These are phyloP conservation scores for Bathynomus jamesi DNA, from an alignment of 1,140 invertebrate species.

Conservation along the genomic window DNA sequence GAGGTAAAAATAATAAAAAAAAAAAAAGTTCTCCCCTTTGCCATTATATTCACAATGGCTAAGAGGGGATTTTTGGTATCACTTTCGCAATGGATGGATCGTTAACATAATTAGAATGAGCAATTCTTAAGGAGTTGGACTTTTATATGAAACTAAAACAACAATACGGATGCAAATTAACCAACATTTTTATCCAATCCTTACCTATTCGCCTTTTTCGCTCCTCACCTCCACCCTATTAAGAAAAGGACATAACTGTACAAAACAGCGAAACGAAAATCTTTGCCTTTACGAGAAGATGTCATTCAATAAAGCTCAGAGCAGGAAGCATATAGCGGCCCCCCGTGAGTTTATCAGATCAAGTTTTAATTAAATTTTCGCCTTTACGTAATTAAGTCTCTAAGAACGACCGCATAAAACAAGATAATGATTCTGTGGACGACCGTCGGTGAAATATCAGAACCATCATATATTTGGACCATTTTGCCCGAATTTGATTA, in stretches of 20 bases:
- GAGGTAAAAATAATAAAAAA: background rate
- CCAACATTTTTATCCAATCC: background rate
- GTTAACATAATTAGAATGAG: background rate
- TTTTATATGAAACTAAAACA: constrained; percentile 2
- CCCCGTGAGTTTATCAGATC: constrained; percentile 36
- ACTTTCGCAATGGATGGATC: background rate
- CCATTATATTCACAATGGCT: background rate
- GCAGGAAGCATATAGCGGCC: constrained; percentile 31
- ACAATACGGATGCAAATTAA: background rate
- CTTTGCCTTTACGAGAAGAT: constrained; percentile 1
- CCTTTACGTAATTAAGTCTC: constrained; percentile 36
- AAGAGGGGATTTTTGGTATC: background rate
- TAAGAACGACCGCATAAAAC: constrained; percentile 34
- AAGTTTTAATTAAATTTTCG: constrained; percentile 37
- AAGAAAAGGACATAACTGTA: constrained; percentile 1
- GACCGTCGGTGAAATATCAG: constrained; percentile 31
- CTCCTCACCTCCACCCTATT: background rate
- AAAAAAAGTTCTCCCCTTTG: too few relatives aligned
- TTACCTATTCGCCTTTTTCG: background rate
- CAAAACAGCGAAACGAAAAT: background rate
- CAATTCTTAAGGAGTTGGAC: background rate
- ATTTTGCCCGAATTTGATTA: constrained; percentile 36
- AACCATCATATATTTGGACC: constrained; percentile 32
- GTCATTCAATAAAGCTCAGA: background rate
- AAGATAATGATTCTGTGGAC: constrained; percentile 28